Conservation (phyloP, 2,888 invertebrate genomes). For the Syrphus vitripennis region DNA sequence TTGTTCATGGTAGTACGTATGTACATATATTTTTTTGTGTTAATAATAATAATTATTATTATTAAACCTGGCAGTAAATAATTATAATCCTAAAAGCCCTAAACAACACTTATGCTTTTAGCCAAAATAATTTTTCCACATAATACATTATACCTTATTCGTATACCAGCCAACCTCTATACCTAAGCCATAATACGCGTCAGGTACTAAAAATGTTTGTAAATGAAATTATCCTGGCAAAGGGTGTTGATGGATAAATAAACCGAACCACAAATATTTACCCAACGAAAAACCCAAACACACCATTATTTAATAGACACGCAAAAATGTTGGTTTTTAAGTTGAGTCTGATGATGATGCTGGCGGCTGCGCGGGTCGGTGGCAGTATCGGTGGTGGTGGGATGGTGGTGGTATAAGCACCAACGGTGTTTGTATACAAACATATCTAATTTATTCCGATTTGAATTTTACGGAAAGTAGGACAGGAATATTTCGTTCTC, state of each 20-base stretch:
- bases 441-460: slow-evolving; percentile 58
- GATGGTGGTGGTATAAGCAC: not conserved
- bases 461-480: slow-evolving; percentile 42
- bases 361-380: not conserved
- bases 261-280: slow-evolving; percentile 63
- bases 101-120: slow-evolving; percentile 24
- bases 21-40: not conserved
- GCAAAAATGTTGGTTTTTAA: slow-evolving; percentile 36
- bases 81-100: slow-evolving; percentile 6
- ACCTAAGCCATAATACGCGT: not conserved
- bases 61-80: slow-evolving; percentile 8
- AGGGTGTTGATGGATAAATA: slow-evolving; percentile 56
- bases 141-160: not conserved
- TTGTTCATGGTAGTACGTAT: not conserved
- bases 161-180: not conserved
- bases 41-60: slow-evolving; percentile 2
- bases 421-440: not conserved
- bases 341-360: not conserved
- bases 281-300: slow-evolving; percentile 50
- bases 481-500: not conserved
- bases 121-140: not conserved
- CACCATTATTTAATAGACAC: slow-evolving; percentile 64
- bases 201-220: slow-evolving; percentile 16
- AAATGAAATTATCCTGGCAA: slow-evolving; percentile 58
- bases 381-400: not conserved